phyloP scores from a whole-genome alignment of 1,140 invertebrate genomes.

The Penaeus chinensis region DNA sequence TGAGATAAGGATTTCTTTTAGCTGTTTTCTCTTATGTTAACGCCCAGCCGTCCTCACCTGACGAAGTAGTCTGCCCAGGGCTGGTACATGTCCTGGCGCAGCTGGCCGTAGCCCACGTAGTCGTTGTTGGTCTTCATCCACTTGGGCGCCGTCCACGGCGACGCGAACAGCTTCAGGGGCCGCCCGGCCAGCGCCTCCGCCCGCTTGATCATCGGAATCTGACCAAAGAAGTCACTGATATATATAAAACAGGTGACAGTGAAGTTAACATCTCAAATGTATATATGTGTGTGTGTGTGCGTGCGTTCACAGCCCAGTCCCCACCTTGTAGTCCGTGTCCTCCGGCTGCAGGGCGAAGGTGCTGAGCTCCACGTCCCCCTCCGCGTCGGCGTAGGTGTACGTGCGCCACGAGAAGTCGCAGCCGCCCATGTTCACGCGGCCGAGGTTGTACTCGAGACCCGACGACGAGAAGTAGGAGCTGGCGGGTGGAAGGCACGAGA shows the following conservation, averaged over 20 bases:
- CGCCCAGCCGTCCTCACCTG: constrained; percentile 2
- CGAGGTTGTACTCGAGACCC: constrained; percentile 80
- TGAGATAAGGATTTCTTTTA: no score
- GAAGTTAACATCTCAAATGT: constrained; percentile 32
- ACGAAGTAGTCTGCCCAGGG: constrained; percentile 54
- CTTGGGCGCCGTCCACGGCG: constrained; percentile 45
- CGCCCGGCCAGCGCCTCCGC: constrained; percentile 12
- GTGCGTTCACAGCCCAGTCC: background rate
- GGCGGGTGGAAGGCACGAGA: background rate
- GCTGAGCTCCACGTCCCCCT: constrained; percentile 74
- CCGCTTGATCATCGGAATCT: constrained; percentile 45
- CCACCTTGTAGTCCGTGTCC: constrained; percentile 77
- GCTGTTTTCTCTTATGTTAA: background rate
- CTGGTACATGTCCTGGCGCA: constrained; percentile 46
- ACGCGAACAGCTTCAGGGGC: constrained; percentile 29
- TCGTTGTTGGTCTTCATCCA: constrained; percentile 56
- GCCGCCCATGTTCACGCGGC: constrained; percentile 85
- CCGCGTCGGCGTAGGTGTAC: constrained; percentile 79
- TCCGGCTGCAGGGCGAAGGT: constrained; percentile 78
- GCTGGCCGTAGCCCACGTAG: constrained; percentile 30
- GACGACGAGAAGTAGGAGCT: constrained; percentile 65
- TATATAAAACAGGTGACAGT: no score
- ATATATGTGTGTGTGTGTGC: constrained; percentile 63
- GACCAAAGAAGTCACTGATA: background rate
- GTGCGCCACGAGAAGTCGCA: constrained; percentile 81